These are phyloP conservation scores for Bovichtus diacanthus DNA, from an alignment of 2,797 vertebrate genomes.

Conservation along the genomic window DNA sequence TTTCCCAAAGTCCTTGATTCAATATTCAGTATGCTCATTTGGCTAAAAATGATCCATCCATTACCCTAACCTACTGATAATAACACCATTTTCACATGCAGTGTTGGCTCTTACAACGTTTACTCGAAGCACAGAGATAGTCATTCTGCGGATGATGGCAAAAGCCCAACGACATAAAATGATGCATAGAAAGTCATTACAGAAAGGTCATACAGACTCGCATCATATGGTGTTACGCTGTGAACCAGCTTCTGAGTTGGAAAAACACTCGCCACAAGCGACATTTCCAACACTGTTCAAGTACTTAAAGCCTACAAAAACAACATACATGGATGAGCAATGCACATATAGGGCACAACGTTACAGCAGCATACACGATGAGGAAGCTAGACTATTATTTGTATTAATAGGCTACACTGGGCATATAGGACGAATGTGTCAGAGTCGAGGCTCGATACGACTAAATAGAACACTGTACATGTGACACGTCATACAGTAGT, in stretches of 20 bases:
- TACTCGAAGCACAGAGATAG: slow-evolving; percentile 8
- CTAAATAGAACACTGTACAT: slow-evolving; percentile 35
- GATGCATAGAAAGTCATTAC: slow-evolving; percentile 43
- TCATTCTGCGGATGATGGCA: slow-evolving; percentile 13
- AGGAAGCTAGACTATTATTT: slow-evolving; percentile 1
- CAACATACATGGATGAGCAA: slow-evolving; percentile 51
- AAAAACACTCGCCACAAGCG: slow-evolving; percentile 27
- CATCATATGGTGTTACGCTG: slow-evolving; percentile 1
- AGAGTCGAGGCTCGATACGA: slow-evolving; percentile 22
- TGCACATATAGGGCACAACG: slow-evolving; percentile 40
- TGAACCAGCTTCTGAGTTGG: slow-evolving; percentile 28
- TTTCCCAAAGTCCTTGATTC: neutral
- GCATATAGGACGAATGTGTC: slow-evolving; percentile 23
- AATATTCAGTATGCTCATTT: slow-evolving; percentile 21
- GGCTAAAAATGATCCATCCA: slow-evolving; percentile 17
- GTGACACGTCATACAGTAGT: neutral
- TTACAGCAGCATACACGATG: slow-evolving; percentile 17
- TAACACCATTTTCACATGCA: neutral
- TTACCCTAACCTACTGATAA: neutral
- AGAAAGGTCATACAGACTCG: slow-evolving; percentile 51
- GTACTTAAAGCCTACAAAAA: slow-evolving; percentile 2
- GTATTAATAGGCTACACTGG: slow-evolving; percentile 4
- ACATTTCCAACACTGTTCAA: slow-evolving; percentile 19
- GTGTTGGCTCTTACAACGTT: neutral
- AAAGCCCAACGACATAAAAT: slow-evolving; percentile 12